Conservation (phyloP, 1,140 invertebrate species). For the Penaeus chinensis region DNA sequence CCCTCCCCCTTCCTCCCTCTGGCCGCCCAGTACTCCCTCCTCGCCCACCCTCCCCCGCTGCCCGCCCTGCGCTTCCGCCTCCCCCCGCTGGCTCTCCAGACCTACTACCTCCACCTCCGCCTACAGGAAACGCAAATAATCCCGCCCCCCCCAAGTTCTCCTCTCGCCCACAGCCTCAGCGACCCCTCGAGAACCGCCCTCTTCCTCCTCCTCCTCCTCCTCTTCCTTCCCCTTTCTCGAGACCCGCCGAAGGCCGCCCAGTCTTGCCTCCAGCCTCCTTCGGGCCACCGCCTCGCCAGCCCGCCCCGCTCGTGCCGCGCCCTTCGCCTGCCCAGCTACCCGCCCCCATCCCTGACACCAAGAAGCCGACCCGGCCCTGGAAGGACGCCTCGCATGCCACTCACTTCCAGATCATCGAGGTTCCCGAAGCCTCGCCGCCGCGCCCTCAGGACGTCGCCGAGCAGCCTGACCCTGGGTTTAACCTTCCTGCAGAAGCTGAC, state of each 20-base stretch:
- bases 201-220: neutral
- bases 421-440: neutral
- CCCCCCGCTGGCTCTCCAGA: neutral
- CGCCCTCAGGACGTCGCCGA: neutral
- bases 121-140: neutral
- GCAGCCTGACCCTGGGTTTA: slow-evolving; percentile 30
- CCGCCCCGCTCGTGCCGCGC: neutral
- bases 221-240: neutral
- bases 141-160: too few relatives aligned
- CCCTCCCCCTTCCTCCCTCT: neutral
- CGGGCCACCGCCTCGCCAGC: neutral
- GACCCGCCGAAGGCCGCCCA: neutral
- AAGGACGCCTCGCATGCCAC: too few relatives aligned
- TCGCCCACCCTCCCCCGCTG: neutral
- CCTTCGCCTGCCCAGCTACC: neutral
- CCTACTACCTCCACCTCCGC: neutral
- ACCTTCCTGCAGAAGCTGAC: slow-evolving; percentile 25
- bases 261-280: slow-evolving; percentile 4
- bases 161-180: too few relatives aligned
- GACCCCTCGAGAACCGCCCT: neutral
- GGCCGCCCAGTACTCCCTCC: neutral
- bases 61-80: neutral
- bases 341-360: neutral
- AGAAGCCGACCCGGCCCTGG: too few relatives aligned
- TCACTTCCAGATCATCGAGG: slow-evolving; percentile 16